phyloP scores from a whole-genome alignment of 2,888 invertebrate species.

The Meliscaeva auricollis region DNA sequence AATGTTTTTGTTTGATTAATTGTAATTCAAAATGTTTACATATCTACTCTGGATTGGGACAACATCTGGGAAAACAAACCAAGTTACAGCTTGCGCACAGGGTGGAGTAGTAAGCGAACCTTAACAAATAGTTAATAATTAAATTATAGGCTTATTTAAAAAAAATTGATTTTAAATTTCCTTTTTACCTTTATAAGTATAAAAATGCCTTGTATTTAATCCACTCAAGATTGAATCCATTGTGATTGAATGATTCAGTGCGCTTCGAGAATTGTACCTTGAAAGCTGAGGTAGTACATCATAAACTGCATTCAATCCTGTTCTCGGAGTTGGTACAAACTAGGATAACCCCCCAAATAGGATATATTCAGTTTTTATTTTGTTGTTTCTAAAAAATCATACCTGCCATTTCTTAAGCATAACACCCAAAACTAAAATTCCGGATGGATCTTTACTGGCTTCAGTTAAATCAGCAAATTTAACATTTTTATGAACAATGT shows the following conservation, averaged over 20 bases:
- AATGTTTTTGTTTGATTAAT: neutral
- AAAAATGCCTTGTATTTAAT: constrained; percentile 80
- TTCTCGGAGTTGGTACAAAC: neutral
- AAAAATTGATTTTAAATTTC: neutral
- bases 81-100: constrained; percentile 76
- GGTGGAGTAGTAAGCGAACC: constrained; percentile 76
- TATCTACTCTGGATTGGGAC: constrained; percentile 42
- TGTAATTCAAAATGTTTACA: neutral
- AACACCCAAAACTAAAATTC: constrained; percentile 22
- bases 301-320: constrained; percentile 79
- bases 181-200: constrained; percentile 79
- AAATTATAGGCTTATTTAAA: neutral
- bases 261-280: constrained; percentile 78
- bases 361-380: neutral
- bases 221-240: constrained; percentile 79
- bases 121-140: neutral
- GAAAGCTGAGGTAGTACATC: constrained; percentile 77
- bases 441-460: constrained; percentile 26
- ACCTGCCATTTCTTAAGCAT: constrained; percentile 34
- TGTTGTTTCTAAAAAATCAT: neutral
- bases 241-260: constrained; percentile 76
- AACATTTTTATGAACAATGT: constrained; percentile 88
- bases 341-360: neutral
- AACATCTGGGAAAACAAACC: constrained; percentile 70
- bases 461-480: constrained; percentile 79